A percentile compares a stretch with the other conserved stretches of the same genome.
Evolutionary conservation across 2,797 vertebrate species (phyloP).

Genomic region (Manis pentadactyla): DNA sequence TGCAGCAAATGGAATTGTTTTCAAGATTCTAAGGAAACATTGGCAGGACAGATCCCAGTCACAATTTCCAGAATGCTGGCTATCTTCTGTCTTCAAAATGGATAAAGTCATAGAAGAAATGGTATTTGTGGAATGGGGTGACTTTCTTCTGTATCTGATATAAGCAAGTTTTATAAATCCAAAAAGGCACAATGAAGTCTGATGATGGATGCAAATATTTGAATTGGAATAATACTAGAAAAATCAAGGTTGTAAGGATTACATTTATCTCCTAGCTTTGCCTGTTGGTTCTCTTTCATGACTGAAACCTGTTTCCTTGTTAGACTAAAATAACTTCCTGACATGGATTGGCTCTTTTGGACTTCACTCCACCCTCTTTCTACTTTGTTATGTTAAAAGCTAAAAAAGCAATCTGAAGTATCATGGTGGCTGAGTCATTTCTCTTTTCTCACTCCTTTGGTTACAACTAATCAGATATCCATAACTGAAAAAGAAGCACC

Average conservation of each 20-base stretch:
- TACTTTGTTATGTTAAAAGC: background rate
- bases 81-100: background rate
- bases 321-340: background rate
- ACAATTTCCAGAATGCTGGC: no score
- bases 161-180: conserved; percentile 31
- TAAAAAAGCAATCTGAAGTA: no score
- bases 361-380: background rate
- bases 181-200: background rate
- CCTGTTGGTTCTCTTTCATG: conserved; percentile 11
- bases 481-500: no score
- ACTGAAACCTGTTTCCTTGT: background rate
- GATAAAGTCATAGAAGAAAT: conserved; percentile 51
- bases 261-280: background rate
- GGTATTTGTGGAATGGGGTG: background rate
- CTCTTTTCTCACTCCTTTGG: no score
- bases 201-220: background rate
- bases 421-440: no score
- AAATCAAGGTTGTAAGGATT: background rate
- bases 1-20: no score
- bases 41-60: no score
- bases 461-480: no score
- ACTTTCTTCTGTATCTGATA: conserved; percentile 28
- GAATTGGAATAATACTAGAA: conserved; percentile 30
- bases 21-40: no score
- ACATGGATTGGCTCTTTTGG: background rate